A percentile compares a stretch with the other conserved stretches of the same genome.
Evolutionary conservation across 2,888 invertebrate species (phyloP).

Genomic region (Machimus atricapillus): DNA sequence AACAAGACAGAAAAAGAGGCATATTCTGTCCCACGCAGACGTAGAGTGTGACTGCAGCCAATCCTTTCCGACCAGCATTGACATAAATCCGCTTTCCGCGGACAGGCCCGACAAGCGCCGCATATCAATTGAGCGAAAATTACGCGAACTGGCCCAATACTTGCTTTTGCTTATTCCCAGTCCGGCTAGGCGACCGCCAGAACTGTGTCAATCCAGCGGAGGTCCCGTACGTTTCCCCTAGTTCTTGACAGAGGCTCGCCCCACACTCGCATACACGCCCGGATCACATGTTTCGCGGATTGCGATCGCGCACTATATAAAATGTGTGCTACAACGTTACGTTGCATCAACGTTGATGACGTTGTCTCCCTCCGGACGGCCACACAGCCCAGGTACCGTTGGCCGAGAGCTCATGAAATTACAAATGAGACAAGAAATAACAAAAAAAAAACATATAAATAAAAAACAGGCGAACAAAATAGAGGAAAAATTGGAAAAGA

Average conservation of each 20-base stretch:
- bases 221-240: conserved; percentile 28
- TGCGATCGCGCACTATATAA: neutral
- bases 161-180: neutral
- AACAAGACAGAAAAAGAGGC: neutral
- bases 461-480: neutral
- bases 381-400: conserved; percentile 16
- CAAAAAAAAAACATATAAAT: neutral
- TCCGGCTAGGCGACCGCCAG: neutral
- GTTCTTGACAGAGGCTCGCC: neutral
- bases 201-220: conserved; percentile 28
- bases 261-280: neutral
- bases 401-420: neutral
- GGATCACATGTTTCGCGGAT: neutral
- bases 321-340: conserved; percentile 35
- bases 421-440: neutral
- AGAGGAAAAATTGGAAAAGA: conserved; percentile 3
- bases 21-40: neutral
- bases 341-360: conserved; percentile 13
- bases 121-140: conserved; percentile 18
- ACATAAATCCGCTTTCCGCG: conserved; percentile 44
- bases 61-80: conserved; percentile 44
- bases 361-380: neutral
- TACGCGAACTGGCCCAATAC: conserved; percentile 8
- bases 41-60: neutral
- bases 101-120: neutral